These are phyloP conservation scores for Drosophila kohkoa DNA, from an alignment of 1,140 invertebrate species.

Conservation along the genomic window DNA sequence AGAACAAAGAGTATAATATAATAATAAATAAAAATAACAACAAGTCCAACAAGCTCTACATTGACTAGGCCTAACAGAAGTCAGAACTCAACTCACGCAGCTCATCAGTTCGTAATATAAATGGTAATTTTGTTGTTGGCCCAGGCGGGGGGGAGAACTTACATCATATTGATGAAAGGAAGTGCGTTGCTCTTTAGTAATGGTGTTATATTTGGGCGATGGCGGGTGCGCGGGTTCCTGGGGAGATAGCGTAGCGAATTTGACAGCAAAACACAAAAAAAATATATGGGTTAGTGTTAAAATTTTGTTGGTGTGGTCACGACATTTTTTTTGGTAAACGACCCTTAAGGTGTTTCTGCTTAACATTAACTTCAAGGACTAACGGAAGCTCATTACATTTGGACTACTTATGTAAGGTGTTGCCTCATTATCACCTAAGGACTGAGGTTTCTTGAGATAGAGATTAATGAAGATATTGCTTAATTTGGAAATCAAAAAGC, in stretches of 20 bases:
- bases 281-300: constrained; percentile 45
- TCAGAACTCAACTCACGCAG: constrained; percentile 31
- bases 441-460: too few species aligned
- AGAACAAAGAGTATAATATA: neutral
- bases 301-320: constrained; percentile 5
- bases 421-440: neutral
- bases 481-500: neutral
- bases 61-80: constrained; percentile 30
- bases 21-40: neutral
- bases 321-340: constrained; percentile 2
- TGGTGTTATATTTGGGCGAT: constrained; percentile 83
- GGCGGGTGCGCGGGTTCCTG: constrained; percentile 80
- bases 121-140: constrained; percentile 39
- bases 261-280: constrained; percentile 16
- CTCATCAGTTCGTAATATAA: constrained; percentile 47
- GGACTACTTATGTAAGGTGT: neutral
- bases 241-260: constrained; percentile 40
- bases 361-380: neutral
- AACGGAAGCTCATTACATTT: neutral
- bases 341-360: neutral
- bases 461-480: too few species aligned
- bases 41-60: constrained; percentile 17
- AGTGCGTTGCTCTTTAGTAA: constrained; percentile 81
- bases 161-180: constrained; percentile 84
- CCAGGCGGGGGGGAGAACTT: constrained; percentile 57